Percentiles rank a stretch among this genome's conserved stretches.
Evolutionary conservation across 2,797 vertebrate species (phyloP).

Genomic region (Mus minutoides): DNA sequence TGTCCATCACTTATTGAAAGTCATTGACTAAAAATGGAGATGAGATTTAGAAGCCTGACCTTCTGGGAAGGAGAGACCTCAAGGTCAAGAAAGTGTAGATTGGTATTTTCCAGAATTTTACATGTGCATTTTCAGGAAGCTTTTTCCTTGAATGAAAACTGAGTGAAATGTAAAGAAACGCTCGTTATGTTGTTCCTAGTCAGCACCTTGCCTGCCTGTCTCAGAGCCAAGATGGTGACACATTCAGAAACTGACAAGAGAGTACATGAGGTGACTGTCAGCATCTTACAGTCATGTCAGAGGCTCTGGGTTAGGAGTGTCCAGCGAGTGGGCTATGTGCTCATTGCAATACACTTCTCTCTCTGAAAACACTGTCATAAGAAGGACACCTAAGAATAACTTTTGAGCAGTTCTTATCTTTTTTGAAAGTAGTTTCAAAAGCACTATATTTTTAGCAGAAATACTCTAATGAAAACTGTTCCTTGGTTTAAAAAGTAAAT

Average conservation of each 20-base stretch:
- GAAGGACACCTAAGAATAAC: conserved; percentile 42
- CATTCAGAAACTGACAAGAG: conserved; percentile 81
- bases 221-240: conserved; percentile 71
- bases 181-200: conserved; percentile 68
- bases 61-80: conserved; percentile 73
- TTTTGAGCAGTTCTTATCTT: conserved; percentile 39
- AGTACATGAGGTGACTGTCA: conserved; percentile 72
- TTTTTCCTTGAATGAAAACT: conserved; percentile 80
- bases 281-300: conserved; percentile 73
- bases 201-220: conserved; percentile 66
- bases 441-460: conserved; percentile 38
- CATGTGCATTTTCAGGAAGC: conserved; percentile 73
- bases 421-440: conserved; percentile 48
- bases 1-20: conserved; percentile 78
- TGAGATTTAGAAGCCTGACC: conserved; percentile 64
- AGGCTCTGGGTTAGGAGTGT: conserved; percentile 72
- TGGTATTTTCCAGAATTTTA: conserved; percentile 81
- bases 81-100: conserved; percentile 65
- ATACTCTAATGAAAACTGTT: conserved; percentile 23
- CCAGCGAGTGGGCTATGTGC: conserved; percentile 70
- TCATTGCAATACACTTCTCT: conserved; percentile 36
- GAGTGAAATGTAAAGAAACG: conserved; percentile 70
- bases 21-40: conserved; percentile 75
- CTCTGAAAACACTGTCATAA: conserved; percentile 41
- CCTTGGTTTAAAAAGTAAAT: conserved; percentile 45